These are phyloP conservation scores for Trachelus troglodyta DNA, from an alignment of 2,888 invertebrate genomes.

Conservation along the genomic window DNA sequence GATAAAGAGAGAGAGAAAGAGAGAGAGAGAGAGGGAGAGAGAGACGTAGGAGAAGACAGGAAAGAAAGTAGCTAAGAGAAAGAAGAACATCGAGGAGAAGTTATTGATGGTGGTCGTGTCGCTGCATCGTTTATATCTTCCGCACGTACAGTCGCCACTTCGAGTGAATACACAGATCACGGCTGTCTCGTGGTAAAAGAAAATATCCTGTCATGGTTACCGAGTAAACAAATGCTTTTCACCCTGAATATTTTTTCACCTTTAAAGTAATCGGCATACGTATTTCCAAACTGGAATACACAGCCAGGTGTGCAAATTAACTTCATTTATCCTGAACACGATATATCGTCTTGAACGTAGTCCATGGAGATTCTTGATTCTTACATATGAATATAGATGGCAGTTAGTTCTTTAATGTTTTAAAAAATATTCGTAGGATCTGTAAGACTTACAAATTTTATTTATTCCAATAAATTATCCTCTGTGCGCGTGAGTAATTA, in stretches of 20 bases:
- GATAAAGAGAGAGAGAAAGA: too few species aligned
- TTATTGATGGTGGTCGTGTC: slow-evolving; percentile 56
- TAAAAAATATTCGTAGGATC: too few species aligned
- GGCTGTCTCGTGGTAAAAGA: slow-evolving; percentile 25
- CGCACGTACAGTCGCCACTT: slow-evolving; percentile 48
- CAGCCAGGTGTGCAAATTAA: neutral
- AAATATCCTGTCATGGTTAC: neutral
- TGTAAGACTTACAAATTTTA: too few species aligned
- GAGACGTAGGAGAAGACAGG: neutral
- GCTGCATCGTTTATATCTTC: slow-evolving; percentile 56
- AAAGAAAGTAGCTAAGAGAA: neutral
- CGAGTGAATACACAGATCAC: slow-evolving; percentile 48
- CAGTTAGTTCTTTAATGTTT: too few species aligned
- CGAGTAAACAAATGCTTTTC: neutral
- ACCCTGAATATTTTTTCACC: neutral
- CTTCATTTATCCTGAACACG: neutral
- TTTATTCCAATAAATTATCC: too few species aligned
- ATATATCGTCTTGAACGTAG: too few species aligned
- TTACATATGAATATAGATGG: too few species aligned
- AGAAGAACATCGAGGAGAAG: slow-evolving; percentile 30
- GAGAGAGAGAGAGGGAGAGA: neutral
- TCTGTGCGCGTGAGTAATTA: too few species aligned
- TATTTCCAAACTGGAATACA: neutral
- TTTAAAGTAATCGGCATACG: neutral
- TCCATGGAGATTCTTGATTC: too few species aligned